Evolutionary conservation across 2,113 vertebrate genomes (phyloP).

Genomic region (Pygoscelis adeliae): DNA sequence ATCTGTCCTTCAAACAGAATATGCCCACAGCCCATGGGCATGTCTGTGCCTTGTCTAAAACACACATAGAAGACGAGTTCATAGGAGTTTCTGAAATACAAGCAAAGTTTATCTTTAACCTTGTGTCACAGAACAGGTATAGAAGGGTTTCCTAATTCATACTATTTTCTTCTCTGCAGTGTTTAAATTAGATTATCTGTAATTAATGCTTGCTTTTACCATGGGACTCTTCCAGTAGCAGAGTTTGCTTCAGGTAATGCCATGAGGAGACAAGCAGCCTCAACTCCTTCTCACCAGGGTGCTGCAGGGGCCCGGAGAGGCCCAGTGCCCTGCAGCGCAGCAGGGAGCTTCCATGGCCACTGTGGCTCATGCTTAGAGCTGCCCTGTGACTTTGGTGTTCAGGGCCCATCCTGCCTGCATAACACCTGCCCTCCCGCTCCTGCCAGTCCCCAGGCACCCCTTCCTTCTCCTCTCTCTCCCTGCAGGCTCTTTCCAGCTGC

Average conservation of each 20-base stretch:
- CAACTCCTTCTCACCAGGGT: accelerated
- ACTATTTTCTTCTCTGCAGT: background rate
- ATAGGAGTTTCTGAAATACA: background rate
- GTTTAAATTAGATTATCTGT: background rate
- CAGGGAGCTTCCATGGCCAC: background rate
- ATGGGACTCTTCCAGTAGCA: background rate
- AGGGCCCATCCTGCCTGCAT: background rate
- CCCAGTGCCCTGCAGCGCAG: background rate
- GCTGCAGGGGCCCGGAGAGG: background rate
- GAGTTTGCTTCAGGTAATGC: background rate
- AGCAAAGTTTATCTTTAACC: background rate
- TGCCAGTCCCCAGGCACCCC: accelerated
- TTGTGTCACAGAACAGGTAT: background rate
- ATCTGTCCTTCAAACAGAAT: background rate
- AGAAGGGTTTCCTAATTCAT: background rate
- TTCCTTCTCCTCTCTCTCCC: background rate
- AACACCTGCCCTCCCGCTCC: background rate
- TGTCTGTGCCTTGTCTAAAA: background rate
- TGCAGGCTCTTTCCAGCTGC: background rate
- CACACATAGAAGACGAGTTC: background rate
- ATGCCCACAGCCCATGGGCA: background rate
- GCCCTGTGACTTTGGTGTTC: background rate
- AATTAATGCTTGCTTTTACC: background rate
- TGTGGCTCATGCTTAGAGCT: background rate
- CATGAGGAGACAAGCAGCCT: background rate